Evolutionary conservation across 2,113 vertebrate species (phyloP).

Genomic region (Anguilla rostrata): DNA sequence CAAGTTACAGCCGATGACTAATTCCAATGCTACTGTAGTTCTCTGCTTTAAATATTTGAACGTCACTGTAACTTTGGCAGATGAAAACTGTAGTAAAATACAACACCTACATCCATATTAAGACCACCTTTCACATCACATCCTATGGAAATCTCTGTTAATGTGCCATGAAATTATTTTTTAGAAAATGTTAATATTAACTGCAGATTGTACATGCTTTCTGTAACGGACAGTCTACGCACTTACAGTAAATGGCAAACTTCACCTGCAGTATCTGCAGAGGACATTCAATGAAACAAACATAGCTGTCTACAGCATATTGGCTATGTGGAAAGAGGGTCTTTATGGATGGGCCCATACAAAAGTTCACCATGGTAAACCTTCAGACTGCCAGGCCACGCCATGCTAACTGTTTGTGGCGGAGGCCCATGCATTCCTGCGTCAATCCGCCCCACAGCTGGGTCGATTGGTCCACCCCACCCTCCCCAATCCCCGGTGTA

Average conservation of each 20-base stretch:
- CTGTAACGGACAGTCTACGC: too few relatives aligned
- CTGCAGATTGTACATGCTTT: too few relatives aligned
- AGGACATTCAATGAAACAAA: too few relatives aligned
- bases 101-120: constrained; percentile 46
- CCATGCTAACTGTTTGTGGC: constrained; percentile 40
- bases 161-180: too few relatives aligned
- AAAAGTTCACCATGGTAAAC: constrained; percentile 29
- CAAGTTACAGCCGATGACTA: not conserved
- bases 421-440: constrained; percentile 34
- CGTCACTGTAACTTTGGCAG: not conserved
- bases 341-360: constrained; percentile 43
- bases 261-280: too few relatives aligned
- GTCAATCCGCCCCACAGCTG: not conserved
- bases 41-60: not conserved
- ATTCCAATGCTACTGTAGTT: not conserved
- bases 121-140: constrained; percentile 45
- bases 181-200: too few relatives aligned
- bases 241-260: too few relatives aligned
- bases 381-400: constrained; percentile 37
- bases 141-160: not conserved
- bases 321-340: constrained; percentile 30
- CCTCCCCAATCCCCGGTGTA: too few relatives aligned
- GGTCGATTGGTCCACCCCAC: not conserved
- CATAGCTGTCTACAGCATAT: not conserved
- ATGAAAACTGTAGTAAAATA: constrained; percentile 21